These are phyloP conservation scores for Temnothorax curvispinosus DNA, from an alignment of 1,140 invertebrate genomes.

Conservation along the genomic window DNA sequence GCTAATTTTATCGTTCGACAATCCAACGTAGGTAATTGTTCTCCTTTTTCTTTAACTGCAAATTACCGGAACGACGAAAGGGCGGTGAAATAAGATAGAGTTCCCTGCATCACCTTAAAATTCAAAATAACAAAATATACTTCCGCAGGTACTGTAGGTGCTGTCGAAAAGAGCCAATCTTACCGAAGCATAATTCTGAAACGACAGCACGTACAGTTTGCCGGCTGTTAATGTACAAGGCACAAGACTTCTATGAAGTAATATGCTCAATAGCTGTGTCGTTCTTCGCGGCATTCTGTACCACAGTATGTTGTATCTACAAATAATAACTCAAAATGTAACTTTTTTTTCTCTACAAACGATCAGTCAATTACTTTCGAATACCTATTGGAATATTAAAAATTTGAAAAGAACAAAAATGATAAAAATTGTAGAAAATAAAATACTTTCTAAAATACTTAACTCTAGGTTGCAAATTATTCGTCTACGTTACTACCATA, in stretches of 20 bases:
- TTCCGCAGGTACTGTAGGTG: not conserved
- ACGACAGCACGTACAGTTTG: conserved; percentile 13
- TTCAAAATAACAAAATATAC: not conserved
- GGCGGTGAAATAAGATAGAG: conserved; percentile 1
- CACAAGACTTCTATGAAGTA: not conserved
- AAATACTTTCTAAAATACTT: not conserved
- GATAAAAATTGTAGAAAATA: not conserved
- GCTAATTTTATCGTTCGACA: not conserved
- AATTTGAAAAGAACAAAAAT: not conserved
- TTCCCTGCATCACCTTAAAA: conserved; percentile 32
- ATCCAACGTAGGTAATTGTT: not conserved
- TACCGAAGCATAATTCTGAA: conserved; percentile 33
- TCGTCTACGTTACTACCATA: too few species aligned
- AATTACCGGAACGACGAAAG: not conserved
- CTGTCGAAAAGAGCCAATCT: not conserved
- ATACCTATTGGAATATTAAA: not conserved
- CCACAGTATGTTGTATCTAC: conserved; percentile 16
- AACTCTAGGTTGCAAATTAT: not conserved
- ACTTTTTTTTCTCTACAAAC: not conserved
- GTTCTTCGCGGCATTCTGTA: conserved; percentile 10
- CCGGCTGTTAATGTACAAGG: conserved; percentile 31
- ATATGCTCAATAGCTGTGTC: not conserved
- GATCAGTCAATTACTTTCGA: not conserved
- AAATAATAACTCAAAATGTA: not conserved
- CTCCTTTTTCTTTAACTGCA: not conserved